Base-by-base conservation (phyloP, 2,888 invertebrate species). In the Pasiphila rectangulata region DNA sequence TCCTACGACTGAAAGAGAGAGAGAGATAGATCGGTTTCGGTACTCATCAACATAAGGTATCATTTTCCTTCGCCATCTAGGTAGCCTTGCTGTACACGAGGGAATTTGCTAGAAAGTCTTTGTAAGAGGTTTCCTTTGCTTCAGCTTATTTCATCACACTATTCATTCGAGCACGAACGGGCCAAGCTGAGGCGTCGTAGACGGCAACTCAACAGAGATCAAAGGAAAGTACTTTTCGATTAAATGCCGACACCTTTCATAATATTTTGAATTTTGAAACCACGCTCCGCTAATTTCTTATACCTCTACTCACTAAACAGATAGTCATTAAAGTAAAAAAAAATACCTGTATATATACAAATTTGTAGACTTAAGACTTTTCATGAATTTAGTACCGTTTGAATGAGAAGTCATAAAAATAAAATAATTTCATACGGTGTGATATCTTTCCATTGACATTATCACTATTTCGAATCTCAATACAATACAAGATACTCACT, bases 161-260 rank as follows among this genome's bases (percentile, higher is more conserved):
- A 67, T 64, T 64, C 60, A 64, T 63, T 60, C 53, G 64, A 62
- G 69, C 67, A 64, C 63, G 62, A 67, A 63, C 63, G 59, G 63
- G 60, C 57, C 59, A 57, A 60, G 46, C 61, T 40, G 48, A 64
- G 63, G 51, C 64, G 59, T 63, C 57, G 55, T 52, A 62, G 64
- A 57, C 62, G 54, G 57, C 52, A 61, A 57, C 68, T 61, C 64
- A 54, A 61, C 69, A 66, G 67, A 70, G 68, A 73, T 72, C 72
- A 71, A 69, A 72, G 62, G 57, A 62, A 61, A 67, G 64, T 64
- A 70, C 67, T 72, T 72, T 70, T 69, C 66, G 65, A 72, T 74
- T 70, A 72, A 70, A 71, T 66, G 66, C 59, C 59, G 59, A 51
- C 61, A 61, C 59, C 69, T 51, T 54, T 68, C 61, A 69, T 70